Evolutionary conservation across 2,888 invertebrate genomes (phyloP), one percentile per base, ranked within the genome.

Genomic region (Bombylius discolor): DNA sequence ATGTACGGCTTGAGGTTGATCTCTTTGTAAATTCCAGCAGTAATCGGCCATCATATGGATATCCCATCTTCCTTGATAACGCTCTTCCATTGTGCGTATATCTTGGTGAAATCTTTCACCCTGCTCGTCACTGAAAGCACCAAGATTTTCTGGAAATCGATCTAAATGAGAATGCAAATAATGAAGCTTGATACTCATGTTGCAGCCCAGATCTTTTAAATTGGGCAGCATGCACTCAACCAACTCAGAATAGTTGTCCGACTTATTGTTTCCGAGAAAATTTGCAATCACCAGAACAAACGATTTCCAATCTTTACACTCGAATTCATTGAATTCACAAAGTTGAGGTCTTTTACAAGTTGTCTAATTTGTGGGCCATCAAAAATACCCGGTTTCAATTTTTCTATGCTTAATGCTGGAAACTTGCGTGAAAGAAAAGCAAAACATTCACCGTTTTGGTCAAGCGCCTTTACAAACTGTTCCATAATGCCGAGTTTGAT

Each of bases 401-500:
- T 51, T 51, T 50, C 5, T 39, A 8, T n/a, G 13, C 34, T 50
- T 50, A 50, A 8, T 6, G 6, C 5, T 12, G 50, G 39, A 8
- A 50, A 36, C 36, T 36, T 34, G 36, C 13, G 4, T n/a, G 11
- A 50, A 36, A 50, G 36, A 34, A 32, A 49, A 7, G 6, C 49
- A 49, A 50, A 50, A 50, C 23, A 36, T 36, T 36, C 50, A 14
- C 50, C 36, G 12, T 50, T 13, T 36, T 34, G 33, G 13, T 50
- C n/a, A 50, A 49, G 49, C 3, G 49, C 52, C 47, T 58, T 52
- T 11, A 58, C 52, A 52, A 56, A 58, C 34, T 52, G 46, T 36
- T 58, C 56, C 52, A 52, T 52, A 14, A 45, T 48, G 31, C 52
- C 58, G 13, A 52, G 42, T 34, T 52, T 58, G 33, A 49, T 52